Evolutionary conservation across 1,140 invertebrate species (phyloP).

Genomic region (Drosophila cardini): DNA sequence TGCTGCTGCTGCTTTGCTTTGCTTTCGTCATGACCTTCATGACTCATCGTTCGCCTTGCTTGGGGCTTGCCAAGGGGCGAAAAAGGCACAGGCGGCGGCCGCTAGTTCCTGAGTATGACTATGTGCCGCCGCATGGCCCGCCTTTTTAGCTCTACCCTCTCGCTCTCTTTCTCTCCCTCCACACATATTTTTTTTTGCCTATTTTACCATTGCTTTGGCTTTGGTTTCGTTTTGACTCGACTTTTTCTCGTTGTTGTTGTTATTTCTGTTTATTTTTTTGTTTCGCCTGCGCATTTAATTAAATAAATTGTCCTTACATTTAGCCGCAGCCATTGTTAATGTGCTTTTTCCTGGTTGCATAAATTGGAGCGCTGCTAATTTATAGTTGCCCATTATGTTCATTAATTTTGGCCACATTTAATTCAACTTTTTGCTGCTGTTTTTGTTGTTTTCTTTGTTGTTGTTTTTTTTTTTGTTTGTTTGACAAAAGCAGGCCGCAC

Average conservation of each 20-base stretch:
- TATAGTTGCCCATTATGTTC: conserved; percentile 76
- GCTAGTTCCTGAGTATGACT: conserved; percentile 18
- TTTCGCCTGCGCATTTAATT: conserved; percentile 73
- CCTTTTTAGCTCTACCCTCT: conserved; percentile 42
- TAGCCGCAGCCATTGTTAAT: conserved; percentile 50
- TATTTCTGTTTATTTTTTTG: conserved; percentile 35
- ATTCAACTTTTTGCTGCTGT: conserved; percentile 22
- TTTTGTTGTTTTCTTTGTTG: background rate
- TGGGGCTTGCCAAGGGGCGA: background rate
- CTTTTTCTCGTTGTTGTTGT: conserved; percentile 18
- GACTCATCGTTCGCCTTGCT: conserved; percentile 77
- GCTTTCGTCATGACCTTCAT: conserved; percentile 85
- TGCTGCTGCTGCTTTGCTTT: conserved; percentile 38
- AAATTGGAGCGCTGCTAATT: conserved; percentile 75
- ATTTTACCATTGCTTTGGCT: conserved; percentile 16
- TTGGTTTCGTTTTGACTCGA: conserved; percentile 28
- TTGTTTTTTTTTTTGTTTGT: background rate
- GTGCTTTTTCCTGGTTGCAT: conserved; percentile 48
- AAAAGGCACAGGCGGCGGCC: conserved; percentile 10
- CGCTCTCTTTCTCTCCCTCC: background rate
- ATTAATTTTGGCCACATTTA: conserved; percentile 66
- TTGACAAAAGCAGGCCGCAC: conserved; percentile 21
- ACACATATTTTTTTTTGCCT: background rate
- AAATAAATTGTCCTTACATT: conserved; percentile 79
- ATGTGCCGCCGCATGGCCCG: conserved; percentile 48